phyloP scores from a whole-genome alignment of 2,888 invertebrate genomes.

The Ochlodes sylvanus region DNA sequence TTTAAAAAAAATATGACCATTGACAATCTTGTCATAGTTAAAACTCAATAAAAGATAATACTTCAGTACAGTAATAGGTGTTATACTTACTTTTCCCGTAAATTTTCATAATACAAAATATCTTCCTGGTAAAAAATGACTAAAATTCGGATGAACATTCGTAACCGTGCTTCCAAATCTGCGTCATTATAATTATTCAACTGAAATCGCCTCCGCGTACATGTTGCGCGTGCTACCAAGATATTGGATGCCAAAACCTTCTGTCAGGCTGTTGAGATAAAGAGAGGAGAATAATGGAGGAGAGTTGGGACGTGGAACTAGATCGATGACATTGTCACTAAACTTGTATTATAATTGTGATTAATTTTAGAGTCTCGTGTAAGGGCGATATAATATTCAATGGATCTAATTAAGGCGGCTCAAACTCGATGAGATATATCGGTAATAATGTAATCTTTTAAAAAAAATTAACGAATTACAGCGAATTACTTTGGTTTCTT shows the following conservation, averaged over 20 bases:
- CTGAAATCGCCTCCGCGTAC: constrained; percentile 40
- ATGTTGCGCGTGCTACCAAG: constrained; percentile 49
- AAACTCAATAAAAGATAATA: too few relatives aligned
- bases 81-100: too few relatives aligned
- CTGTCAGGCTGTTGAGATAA: constrained; percentile 68
- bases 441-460: too few relatives aligned
- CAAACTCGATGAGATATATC: neutral
- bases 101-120: too few relatives aligned
- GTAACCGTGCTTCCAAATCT: too few relatives aligned
- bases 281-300: constrained; percentile 65
- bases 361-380: constrained; percentile 39
- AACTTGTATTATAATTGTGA: constrained; percentile 46
- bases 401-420: neutral
- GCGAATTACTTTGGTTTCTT: too few relatives aligned
- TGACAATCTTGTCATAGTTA: too few relatives aligned
- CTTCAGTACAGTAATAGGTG: too few relatives aligned
- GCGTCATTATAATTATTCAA: neutral
- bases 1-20: too few relatives aligned
- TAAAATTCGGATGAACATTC: too few relatives aligned
- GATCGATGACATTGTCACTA: constrained; percentile 50
- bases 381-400: constrained; percentile 4
- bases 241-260: constrained; percentile 75
- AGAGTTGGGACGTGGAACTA: constrained; percentile 55
- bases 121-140: too few relatives aligned
- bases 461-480: too few relatives aligned